Conservation (phyloP, 2,113 vertebrate genomes). For the Globicephala melas region DNA sequence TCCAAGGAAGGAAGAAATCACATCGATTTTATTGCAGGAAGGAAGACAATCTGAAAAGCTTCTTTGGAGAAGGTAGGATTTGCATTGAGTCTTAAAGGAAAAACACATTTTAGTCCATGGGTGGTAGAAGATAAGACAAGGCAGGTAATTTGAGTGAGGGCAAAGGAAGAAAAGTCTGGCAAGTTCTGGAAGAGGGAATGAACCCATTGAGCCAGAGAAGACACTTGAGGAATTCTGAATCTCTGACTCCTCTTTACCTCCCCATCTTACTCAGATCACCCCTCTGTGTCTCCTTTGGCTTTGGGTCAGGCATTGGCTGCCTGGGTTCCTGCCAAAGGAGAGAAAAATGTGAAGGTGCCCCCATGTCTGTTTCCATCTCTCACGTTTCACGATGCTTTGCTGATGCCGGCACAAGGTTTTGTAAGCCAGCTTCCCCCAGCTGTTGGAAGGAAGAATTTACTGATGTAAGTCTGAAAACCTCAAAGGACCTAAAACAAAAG, state of each 20-base stretch:
- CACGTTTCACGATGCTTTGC: background rate
- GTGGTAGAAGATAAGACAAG: background rate
- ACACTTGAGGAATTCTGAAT: background rate
- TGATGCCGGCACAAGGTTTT: background rate
- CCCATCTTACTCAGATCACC: background rate
- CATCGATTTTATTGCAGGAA: background rate
- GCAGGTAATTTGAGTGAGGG: background rate
- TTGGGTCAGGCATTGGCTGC: background rate
- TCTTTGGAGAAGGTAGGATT: background rate
- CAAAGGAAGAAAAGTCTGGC: background rate
- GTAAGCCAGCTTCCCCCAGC: background rate
- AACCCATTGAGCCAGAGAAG: background rate
- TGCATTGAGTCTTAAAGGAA: background rate
- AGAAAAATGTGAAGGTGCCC: background rate
- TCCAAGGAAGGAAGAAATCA: background rate
- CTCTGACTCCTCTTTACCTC: background rate
- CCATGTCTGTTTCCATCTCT: background rate
- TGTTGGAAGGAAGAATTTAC: slow-evolving; percentile 5
- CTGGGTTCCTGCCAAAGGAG: background rate
- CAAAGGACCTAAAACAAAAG: background rate
- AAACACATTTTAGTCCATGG: background rate
- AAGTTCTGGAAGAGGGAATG: background rate
- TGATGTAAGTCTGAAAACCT: slow-evolving; percentile 35
- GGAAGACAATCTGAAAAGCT: background rate
- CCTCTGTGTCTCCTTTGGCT: background rate